Evolutionary conservation across 2,888 invertebrate genomes (phyloP), one percentile per base, ranked within the genome.

Genomic region (Epistrophe eligans): DNA sequence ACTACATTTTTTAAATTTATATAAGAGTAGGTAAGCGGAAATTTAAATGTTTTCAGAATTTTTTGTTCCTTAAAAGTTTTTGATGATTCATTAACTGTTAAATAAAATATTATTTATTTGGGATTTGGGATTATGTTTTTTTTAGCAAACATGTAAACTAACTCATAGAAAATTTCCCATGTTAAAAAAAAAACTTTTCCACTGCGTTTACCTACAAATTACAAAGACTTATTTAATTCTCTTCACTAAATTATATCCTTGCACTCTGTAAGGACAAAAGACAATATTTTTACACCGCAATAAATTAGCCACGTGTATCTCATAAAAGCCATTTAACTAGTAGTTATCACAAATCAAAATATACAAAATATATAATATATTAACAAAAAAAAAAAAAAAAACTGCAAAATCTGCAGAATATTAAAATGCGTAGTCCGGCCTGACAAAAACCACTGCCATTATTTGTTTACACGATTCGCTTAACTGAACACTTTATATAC

Each of bases 351-450:
- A 82, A 77, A 82, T 82, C 77, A 77, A 58, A 71, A 19, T 19
- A 17, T 60, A 45, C 15, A 50, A 40, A 52, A 38, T 28, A 10
- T 5, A 5, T 45, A 38, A 15, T 40, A n/a, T 45, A 8, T 48
- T 48, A 50, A 19, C 9, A 58, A 40, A 62, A 32, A 60, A 48
- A 24, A n/a, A 40, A 62, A 50, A 38, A 58, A 50, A 55, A 66
- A 50, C 40, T 19, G 4, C 40, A 52, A 11, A 15, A 1, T 13
- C 13, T 17, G 13, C 28, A 55, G 35, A 35, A 58, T 45, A 79
- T 80, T 71, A 81, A 77, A 70, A 83, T 79, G 83, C 83, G 79
- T 79, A 73, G 79, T 67, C 83, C 79, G 67, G 52, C 17, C 52
- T 77, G 83, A 73, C 77, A 73, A 81, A 24, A 71, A 72, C 77